A percentile compares a stretch with the other conserved stretches of the same genome.
phyloP scores from a whole-genome alignment of 2,888 invertebrate species.

The Ptychoptera contaminata region DNA sequence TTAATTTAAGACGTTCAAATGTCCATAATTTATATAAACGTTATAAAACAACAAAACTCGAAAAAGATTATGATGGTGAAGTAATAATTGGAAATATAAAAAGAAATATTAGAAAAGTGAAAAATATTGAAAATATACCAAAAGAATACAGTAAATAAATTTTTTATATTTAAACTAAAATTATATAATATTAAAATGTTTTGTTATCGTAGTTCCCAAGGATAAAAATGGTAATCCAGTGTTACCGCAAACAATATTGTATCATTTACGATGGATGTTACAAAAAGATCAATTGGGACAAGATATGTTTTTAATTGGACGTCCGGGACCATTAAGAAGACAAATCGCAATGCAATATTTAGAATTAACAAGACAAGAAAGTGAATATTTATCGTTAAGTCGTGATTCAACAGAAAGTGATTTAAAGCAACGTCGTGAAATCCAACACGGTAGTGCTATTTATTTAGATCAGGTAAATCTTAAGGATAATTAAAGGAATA shows the following conservation, averaged over 20 bases:
- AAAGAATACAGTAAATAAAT: constrained; percentile 24
- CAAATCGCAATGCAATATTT: constrained; percentile 75
- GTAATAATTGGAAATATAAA: constrained; percentile 61
- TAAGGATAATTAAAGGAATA: constrained; percentile 1
- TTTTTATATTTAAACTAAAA: constrained; percentile 9
- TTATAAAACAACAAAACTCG: constrained; percentile 8
- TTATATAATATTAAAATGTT: constrained; percentile 9
- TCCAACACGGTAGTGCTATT: constrained; percentile 68
- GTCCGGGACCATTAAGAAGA: constrained; percentile 67
- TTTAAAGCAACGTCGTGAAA: constrained; percentile 88
- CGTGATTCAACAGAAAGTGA: constrained; percentile 95
- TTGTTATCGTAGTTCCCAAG: constrained; percentile 33
- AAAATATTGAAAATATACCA: constrained; percentile 70
- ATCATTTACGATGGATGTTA: constrained; percentile 88
- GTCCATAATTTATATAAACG: no score
- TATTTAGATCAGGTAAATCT: constrained; percentile 76
- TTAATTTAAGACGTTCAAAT: no score
- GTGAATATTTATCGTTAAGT: constrained; percentile 86
- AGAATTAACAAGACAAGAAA: constrained; percentile 75
- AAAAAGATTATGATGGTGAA: constrained; percentile 24
- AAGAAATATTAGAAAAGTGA: constrained; percentile 44
- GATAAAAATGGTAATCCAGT: constrained; percentile 37
- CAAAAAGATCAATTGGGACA: constrained; percentile 87
- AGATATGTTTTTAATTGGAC: constrained; percentile 88
- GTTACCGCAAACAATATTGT: constrained; percentile 53